Base-by-base conservation (phyloP, 2,888 invertebrate genomes). In the Drosophila nr. perissopoda region DNA sequence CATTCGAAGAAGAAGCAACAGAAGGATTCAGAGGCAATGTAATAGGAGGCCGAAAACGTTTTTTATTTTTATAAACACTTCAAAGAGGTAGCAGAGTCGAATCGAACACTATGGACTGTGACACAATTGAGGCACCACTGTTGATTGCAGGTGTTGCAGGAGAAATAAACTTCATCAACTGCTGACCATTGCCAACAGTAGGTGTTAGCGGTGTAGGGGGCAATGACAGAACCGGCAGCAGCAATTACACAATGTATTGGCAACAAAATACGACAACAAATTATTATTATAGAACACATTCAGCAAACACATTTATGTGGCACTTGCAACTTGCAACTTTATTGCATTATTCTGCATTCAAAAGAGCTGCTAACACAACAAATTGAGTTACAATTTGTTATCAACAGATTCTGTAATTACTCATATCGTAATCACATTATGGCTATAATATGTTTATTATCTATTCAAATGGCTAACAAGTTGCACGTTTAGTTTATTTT, bases 211-310 rank as follows among this genome's bases (percentile, higher is more conserved):
- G 8, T 8, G 2, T 31, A 31, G 8, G 31, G 31, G 31, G 8
- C 31, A 31, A 31, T 31, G 31, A 31, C 31, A 31, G 31, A 31
- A 8, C 8, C 31, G 31, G 38, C 81, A 69, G 57, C 73, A 83
- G 74, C 27, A 61, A 48, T 64, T 66, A 59, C 59, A 66, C 52
- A 63, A 68, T 73, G 73, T 78, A 69, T 73, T 79, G 65, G 70
- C 63, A 75, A 63, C 54, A 49, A 53, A 67, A 69, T 83, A 84
- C 78, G 78, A 65, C 67, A 33, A 33, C 31, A 8, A 31, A 31
- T 8, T 31, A 80, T 73, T 63, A 82, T 71, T 68, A 64, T 78
- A 73, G 68, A 73, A 57, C 52, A 69, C 56, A 59, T 53, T 38
- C 13, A 65, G 21, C 51, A 61, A 33, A 40, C 45, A 56, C 34